These are phyloP conservation scores for Cariama cristata DNA, from an alignment of 2,113 vertebrate genomes.

Conservation along the genomic window DNA sequence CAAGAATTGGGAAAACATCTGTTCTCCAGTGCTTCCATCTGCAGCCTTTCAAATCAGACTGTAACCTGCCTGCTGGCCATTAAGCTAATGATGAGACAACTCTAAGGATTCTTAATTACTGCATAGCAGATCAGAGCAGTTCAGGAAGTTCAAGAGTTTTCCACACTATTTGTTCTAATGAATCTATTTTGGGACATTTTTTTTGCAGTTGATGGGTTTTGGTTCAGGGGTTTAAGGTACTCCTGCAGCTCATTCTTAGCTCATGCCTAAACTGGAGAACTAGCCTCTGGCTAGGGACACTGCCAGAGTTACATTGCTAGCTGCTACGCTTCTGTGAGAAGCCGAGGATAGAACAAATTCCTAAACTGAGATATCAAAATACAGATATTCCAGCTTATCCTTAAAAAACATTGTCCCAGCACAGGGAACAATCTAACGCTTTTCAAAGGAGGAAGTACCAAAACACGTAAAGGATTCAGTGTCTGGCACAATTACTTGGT, in stretches of 20 bases:
- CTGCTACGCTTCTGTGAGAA: neutral
- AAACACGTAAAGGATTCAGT: neutral
- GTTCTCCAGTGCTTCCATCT: neutral
- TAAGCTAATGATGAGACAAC: neutral
- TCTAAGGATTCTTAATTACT: neutral
- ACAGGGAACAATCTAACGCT: neutral
- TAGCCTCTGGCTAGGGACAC: neutral
- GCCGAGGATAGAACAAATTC: neutral
- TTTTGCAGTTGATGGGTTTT: neutral
- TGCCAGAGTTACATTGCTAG: neutral
- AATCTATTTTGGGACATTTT: neutral
- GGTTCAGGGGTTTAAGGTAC: neutral
- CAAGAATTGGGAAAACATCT: neutral
- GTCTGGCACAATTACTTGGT: neutral
- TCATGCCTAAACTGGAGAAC: neutral
- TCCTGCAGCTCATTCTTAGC: neutral
- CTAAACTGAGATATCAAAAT: neutral
- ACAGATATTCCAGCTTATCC: neutral
- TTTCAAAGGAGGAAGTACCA: neutral
- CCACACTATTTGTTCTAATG: neutral
- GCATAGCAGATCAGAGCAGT: neutral
- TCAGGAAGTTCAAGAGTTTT: neutral
- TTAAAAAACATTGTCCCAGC: neutral
- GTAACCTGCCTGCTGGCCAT: neutral
- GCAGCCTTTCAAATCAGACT: neutral